Percentiles rank a stretch among this genome's conserved stretches.
Evolutionary conservation across 2,888 invertebrate genomes (phyloP).

Genomic region (Lacanobia wlatinum): DNA sequence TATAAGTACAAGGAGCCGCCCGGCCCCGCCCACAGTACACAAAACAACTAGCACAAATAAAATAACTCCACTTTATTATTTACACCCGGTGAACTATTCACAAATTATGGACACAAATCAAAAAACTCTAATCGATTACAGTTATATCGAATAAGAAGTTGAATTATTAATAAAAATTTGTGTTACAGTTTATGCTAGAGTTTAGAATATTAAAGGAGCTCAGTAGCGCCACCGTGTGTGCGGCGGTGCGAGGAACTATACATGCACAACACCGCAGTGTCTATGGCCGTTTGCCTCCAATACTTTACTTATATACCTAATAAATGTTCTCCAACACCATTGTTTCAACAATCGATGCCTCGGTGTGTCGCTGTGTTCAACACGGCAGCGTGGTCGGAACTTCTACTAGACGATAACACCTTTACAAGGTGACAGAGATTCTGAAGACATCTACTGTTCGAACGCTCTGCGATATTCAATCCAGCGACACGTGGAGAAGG

Average conservation of each 20-base stretch:
- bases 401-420: conserved; percentile 72
- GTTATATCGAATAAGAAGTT: conserved; percentile 83
- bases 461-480: conserved; percentile 76
- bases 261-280: conserved; percentile 89
- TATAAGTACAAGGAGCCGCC: conserved; percentile 77
- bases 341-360: conserved; percentile 84
- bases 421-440: conserved; percentile 79
- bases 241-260: conserved; percentile 90
- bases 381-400: conserved; percentile 70
- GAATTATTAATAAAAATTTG: conserved; percentile 84
- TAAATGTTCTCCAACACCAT: conserved; percentile 87
- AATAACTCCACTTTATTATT: conserved; percentile 83
- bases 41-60: conserved; percentile 88
- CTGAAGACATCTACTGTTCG: conserved; percentile 72
- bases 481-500: conserved; percentile 84
- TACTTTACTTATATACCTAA: conserved; percentile 88
- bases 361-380: conserved; percentile 76
- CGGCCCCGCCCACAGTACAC: conserved; percentile 76
- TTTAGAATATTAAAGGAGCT: conserved; percentile 89
- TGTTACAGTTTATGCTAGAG: conserved; percentile 88
- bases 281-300: conserved; percentile 88
- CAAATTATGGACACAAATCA: conserved; percentile 84
- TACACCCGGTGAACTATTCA: conserved; percentile 82
- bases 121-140: conserved; percentile 82
- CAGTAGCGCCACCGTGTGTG: conserved; percentile 86